These are phyloP conservation scores for Spatulosminthurus flaviceps DNA, from an alignment of 2,888 invertebrate genomes.

Conservation along the genomic window DNA sequence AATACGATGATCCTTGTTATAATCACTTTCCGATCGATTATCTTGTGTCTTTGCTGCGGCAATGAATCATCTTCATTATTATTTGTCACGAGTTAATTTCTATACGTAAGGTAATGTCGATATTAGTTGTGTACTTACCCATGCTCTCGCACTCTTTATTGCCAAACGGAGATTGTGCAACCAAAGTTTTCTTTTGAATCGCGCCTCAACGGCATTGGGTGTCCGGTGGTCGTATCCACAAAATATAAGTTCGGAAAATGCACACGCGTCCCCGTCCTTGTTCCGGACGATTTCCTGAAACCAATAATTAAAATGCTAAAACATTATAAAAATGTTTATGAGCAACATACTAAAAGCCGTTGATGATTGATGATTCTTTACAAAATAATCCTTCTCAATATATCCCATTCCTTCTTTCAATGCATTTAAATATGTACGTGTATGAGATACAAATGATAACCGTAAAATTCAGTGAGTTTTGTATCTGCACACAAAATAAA, in stretches of 20 bases:
- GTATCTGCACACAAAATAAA: no score
- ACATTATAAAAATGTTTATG: background rate
- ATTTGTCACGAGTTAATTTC: slow-evolving; percentile 22
- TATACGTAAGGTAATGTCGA: no score
- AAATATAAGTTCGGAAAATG: slow-evolving; percentile 27
- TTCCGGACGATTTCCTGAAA: slow-evolving; percentile 25
- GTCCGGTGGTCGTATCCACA: slow-evolving; percentile 10
- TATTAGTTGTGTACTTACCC: background rate
- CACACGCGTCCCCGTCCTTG: slow-evolving; percentile 11
- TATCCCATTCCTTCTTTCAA: no score
- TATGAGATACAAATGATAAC: no score
- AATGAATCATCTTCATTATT: slow-evolving; percentile 24
- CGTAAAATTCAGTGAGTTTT: no score
- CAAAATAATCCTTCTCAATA: no score
- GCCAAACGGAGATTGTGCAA: background rate
- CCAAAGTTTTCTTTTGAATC: slow-evolving; percentile 31
- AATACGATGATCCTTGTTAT: background rate
- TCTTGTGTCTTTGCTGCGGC: background rate
- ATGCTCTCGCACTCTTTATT: background rate
- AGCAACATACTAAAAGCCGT: background rate
- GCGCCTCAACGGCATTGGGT: background rate
- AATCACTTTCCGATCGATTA: background rate
- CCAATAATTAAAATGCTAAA: no score
- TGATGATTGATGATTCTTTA: no score
- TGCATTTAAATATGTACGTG: no score